Conservation (phyloP, 2,113 vertebrate species). For the Pelobates fuscus region DNA sequence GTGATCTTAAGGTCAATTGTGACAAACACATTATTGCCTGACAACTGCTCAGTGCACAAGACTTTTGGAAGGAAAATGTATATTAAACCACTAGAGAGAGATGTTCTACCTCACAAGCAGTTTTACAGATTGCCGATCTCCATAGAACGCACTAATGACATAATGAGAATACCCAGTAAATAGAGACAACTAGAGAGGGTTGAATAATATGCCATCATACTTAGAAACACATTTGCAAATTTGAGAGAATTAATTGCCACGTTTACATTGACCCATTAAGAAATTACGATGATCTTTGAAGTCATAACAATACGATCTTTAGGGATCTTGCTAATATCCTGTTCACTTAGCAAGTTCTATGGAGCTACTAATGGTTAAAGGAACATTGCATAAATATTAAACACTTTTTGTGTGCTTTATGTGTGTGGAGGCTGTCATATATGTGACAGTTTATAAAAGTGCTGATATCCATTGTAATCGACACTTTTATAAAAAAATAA, state of each 20-base stretch:
- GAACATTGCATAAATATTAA: too few relatives aligned
- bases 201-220: background rate
- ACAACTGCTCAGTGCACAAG: slow-evolving; percentile 26
- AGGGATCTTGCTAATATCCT: too few relatives aligned
- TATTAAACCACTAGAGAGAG: slow-evolving; percentile 23
- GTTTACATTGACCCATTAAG: too few relatives aligned
- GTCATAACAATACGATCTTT: too few relatives aligned
- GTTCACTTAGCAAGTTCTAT: too few relatives aligned
- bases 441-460: too few relatives aligned
- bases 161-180: background rate
- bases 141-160: background rate
- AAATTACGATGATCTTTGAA: too few relatives aligned
- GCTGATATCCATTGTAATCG: too few relatives aligned
- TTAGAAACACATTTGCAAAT: background rate
- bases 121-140: background rate
- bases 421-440: too few relatives aligned
- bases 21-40: slow-evolving; percentile 45
- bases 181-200: background rate
- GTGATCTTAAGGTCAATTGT: slow-evolving; percentile 38
- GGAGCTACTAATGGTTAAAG: too few relatives aligned
- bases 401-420: too few relatives aligned
- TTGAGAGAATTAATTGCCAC: background rate
- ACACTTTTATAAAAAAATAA: too few relatives aligned
- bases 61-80: slow-evolving; percentile 12
- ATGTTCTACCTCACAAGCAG: background rate